Evolutionary conservation across 2,888 invertebrate genomes (phyloP).

Genomic region (Macrophya alboannulata): DNA sequence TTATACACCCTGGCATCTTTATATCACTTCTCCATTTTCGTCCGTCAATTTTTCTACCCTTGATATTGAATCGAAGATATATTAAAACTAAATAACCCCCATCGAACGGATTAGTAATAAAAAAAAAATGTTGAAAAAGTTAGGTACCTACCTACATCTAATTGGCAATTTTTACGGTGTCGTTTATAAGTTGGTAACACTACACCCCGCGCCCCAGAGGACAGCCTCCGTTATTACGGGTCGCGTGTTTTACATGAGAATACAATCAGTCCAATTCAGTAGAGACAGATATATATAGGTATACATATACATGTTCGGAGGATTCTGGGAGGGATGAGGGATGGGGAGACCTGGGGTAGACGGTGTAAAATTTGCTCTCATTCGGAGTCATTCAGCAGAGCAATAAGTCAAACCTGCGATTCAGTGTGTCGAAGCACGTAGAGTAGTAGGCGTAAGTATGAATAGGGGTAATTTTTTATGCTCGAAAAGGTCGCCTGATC

Average conservation of each 20-base stretch:
- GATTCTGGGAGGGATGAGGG: constrained; percentile 36
- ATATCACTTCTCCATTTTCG: too few species aligned
- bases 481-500: constrained; percentile 29
- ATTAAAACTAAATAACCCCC: background rate
- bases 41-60: background rate
- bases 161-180: constrained; percentile 47
- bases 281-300: constrained; percentile 53
- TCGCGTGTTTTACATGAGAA: constrained; percentile 75
- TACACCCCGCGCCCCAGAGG: background rate
- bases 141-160: background rate
- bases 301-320: constrained; percentile 26
- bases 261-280: constrained; percentile 76
- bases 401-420: constrained; percentile 69
- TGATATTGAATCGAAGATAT: background rate
- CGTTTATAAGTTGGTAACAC: constrained; percentile 32
- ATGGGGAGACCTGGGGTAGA: background rate
- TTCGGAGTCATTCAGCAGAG: constrained; percentile 57
- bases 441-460: constrained; percentile 61
- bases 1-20: background rate
- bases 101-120: background rate
- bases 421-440: constrained; percentile 63
- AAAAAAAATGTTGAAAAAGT: background rate
- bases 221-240: constrained; percentile 57
- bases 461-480: constrained; percentile 68
- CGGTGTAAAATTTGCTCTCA: constrained; percentile 65